Evolutionary conservation across 1,140 invertebrate genomes (phyloP).

Genomic region (Contarinia nasturtii): DNA sequence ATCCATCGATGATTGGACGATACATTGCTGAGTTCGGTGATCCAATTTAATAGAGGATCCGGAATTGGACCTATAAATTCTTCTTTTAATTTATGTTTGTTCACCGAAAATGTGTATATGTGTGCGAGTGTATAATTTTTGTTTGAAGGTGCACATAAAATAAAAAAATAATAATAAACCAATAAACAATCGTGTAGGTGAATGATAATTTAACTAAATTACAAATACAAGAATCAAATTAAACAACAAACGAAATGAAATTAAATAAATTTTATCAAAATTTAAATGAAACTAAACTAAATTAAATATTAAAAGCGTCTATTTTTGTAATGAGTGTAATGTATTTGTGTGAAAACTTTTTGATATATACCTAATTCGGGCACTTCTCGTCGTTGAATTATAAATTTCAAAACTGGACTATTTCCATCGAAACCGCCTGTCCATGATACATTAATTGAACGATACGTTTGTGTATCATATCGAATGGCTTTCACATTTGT

Average conservation of each 20-base stretch:
- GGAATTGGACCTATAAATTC: conserved; percentile 52
- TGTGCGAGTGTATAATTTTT: not conserved
- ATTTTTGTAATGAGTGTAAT: not conserved
- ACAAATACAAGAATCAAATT: not conserved
- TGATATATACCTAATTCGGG: conserved; percentile 48
- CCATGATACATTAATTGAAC: conserved; percentile 82
- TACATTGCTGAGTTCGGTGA: conserved; percentile 72
- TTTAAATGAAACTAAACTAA: conserved; percentile 3
- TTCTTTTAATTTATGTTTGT: conserved; percentile 12
- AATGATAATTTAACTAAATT: not conserved
- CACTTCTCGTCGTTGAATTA: conserved; percentile 77
- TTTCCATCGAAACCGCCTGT: conserved; percentile 92
- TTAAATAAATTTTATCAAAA: too few species aligned
- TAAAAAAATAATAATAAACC: not conserved
- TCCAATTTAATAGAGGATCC: conserved; percentile 69
- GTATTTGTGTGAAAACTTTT: not conserved
- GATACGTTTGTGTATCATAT: conserved; percentile 31
- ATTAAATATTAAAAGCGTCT: not conserved
- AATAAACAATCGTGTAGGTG: too few species aligned
- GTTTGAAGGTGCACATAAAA: not conserved
- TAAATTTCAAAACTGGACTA: conserved; percentile 82
- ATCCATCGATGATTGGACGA: conserved; percentile 59
- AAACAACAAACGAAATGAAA: too few species aligned
- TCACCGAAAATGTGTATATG: not conserved
- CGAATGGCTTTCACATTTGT: conserved; percentile 62